These are phyloP conservation scores for Apotomis turbidana DNA, from an alignment of 2,888 invertebrate species.

Conservation along the genomic window DNA sequence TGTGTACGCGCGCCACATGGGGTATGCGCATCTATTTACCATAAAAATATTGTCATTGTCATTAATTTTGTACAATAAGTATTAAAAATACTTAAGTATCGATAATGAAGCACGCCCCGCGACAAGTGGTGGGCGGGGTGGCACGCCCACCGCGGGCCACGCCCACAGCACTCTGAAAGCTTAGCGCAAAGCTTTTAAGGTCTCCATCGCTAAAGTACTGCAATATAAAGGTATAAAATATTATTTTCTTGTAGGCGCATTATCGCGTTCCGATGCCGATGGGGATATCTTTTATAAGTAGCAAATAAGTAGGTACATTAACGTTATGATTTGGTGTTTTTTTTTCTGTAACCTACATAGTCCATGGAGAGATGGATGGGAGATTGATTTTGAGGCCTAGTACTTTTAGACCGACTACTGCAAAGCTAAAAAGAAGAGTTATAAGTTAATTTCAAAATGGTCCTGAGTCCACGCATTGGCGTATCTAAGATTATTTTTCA, in stretches of 20 bases:
- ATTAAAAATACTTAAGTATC: conserved; percentile 2
- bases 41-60: no score
- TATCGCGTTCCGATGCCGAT: conserved; percentile 18
- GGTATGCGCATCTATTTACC: no score
- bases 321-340: no score
- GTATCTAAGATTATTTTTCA: no score
- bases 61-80: not conserved
- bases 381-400: no score
- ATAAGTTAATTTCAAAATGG: no score
- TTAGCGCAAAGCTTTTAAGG: conserved; percentile 35
- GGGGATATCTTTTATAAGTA: not conserved
- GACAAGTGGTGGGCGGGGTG: conserved; percentile 45
- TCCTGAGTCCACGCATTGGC: no score
- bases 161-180: conserved; percentile 46
- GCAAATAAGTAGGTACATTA: not conserved
- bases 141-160: conserved; percentile 45
- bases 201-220: conserved; percentile 19
- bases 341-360: no score
- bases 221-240: conserved; percentile 31
- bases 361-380: no score
- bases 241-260: conserved; percentile 33
- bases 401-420: no score
- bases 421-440: no score
- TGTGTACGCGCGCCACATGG: no score
- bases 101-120: conserved; percentile 16